These are phyloP conservation scores for Malacoctenus gilli DNA, from an alignment of 2,797 vertebrate species.

Conservation along the genomic window DNA sequence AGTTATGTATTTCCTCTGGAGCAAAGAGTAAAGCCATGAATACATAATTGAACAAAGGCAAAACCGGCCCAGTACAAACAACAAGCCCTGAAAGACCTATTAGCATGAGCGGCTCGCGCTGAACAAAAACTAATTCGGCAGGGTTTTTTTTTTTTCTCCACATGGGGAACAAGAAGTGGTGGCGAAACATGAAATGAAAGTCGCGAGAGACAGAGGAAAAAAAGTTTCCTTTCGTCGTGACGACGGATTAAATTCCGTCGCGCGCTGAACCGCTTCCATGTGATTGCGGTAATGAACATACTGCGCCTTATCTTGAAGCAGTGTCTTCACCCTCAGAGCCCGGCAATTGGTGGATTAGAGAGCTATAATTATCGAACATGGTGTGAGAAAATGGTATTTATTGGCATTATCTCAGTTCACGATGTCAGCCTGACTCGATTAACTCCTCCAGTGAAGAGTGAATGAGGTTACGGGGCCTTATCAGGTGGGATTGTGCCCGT, in stretches of 20 bases:
- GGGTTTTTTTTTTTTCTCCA: conserved; percentile 54
- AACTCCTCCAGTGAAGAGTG: conserved; percentile 74
- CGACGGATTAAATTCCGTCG: conserved; percentile 27
- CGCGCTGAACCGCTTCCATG: conserved; percentile 30
- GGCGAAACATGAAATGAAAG: conserved; percentile 43
- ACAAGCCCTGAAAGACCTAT: conserved; percentile 67
- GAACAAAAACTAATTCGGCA: conserved; percentile 61
- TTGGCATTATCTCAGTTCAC: conserved; percentile 78
- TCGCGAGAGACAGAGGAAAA: too few relatives aligned
- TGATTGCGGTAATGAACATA: conserved; percentile 53
- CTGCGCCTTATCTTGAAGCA: conserved; percentile 51
- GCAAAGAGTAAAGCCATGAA: conserved; percentile 62
- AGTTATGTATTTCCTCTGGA: conserved; percentile 68
- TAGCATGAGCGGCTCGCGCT: conserved; percentile 70
- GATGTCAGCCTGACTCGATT: conserved; percentile 76
- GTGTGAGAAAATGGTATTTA: conserved; percentile 74
- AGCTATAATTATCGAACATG: conserved; percentile 70
- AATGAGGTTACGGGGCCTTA: conserved; percentile 74
- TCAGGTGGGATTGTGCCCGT: conserved; percentile 73
- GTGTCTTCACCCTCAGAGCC: conserved; percentile 54
- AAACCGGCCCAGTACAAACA: conserved; percentile 71
- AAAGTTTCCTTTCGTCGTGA: conserved; percentile 28
- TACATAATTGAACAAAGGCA: conserved; percentile 72
- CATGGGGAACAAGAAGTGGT: conserved; percentile 27
- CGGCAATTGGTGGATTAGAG: conserved; percentile 65